Percentiles rank a stretch among this genome's conserved stretches.
Evolutionary conservation across 2,888 invertebrate genomes (phyloP).

Genomic region (Drosophila pegasa): DNA sequence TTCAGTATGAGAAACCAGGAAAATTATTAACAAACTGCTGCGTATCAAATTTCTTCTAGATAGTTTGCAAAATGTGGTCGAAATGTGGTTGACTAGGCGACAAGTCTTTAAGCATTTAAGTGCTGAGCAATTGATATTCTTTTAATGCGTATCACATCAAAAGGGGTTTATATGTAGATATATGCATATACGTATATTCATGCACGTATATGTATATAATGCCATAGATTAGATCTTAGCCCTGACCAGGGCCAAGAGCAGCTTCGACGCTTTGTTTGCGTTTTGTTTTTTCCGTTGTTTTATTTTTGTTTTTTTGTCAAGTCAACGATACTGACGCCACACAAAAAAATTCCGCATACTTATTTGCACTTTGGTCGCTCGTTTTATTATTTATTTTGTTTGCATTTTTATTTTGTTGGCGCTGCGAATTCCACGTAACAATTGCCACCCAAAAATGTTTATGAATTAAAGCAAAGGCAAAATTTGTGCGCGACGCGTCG

Average conservation of each 20-base stretch:
- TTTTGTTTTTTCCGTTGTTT: too few species aligned
- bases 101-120: not conserved
- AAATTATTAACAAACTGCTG: not conserved
- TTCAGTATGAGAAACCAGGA: not conserved
- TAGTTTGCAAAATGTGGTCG: not conserved
- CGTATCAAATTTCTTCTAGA: not conserved
- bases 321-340: conserved; percentile 41
- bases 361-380: conserved; percentile 54
- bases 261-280: conserved; percentile 9
- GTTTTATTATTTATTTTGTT: conserved; percentile 34
- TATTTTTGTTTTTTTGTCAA: conserved; percentile 42
- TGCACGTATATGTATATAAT: not conserved
- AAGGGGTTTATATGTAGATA: not conserved
- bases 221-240: conserved; percentile 30
- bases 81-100: not conserved
- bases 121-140: not conserved
- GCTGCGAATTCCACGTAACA: conserved; percentile 59
- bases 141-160: not conserved
- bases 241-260: conserved; percentile 46
- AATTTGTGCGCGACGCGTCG: not conserved
- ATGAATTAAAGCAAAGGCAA: not conserved
- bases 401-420: conserved; percentile 49
- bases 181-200: not conserved
- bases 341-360: conserved; percentile 48
- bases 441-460: conserved; percentile 27